phyloP scores from a whole-genome alignment of 2,888 invertebrate genomes.

The Rosalia funebris region DNA sequence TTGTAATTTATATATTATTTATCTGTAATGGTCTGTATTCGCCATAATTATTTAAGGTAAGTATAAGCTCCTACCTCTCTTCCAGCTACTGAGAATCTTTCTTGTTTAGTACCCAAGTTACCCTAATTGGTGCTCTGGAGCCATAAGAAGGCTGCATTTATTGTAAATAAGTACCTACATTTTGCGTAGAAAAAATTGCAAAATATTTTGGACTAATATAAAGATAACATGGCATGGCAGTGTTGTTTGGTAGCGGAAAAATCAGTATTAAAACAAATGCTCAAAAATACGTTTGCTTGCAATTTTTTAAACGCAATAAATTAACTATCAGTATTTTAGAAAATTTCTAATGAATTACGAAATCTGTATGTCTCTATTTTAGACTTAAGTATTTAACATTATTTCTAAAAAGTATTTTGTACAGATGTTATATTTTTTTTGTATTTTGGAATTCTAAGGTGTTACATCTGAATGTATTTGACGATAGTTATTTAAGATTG shows the following conservation, averaged over 20 bases:
- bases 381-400: slow-evolving; percentile 23
- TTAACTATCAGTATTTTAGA: slow-evolving; percentile 26
- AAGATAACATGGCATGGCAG: background rate
- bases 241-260: background rate
- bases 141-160: slow-evolving; percentile 23
- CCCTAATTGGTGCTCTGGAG: slow-evolving; percentile 27
- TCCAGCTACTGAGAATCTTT: slow-evolving; percentile 23
- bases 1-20: slow-evolving; percentile 53
- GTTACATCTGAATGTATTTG: slow-evolving; percentile 30
- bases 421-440: slow-evolving; percentile 22
- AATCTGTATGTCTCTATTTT: slow-evolving; percentile 20
- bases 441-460: slow-evolving; percentile 29
- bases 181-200: slow-evolving; percentile 25
- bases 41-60: slow-evolving; percentile 57
- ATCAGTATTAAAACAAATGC: slow-evolving; percentile 25
- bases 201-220: slow-evolving; percentile 6
- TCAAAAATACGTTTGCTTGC: slow-evolving; percentile 14
- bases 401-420: slow-evolving; percentile 28
- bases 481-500: slow-evolving; percentile 56
- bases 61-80: slow-evolving; percentile 44
- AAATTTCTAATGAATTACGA: background rate
- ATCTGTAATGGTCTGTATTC: slow-evolving; percentile 51
- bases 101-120: slow-evolving; percentile 24
- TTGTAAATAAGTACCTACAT: slow-evolving; percentile 24
- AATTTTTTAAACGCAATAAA: slow-evolving; percentile 20